Conservation (phyloP, 2,797 vertebrate genomes). For the Gila robusta region DNA sequence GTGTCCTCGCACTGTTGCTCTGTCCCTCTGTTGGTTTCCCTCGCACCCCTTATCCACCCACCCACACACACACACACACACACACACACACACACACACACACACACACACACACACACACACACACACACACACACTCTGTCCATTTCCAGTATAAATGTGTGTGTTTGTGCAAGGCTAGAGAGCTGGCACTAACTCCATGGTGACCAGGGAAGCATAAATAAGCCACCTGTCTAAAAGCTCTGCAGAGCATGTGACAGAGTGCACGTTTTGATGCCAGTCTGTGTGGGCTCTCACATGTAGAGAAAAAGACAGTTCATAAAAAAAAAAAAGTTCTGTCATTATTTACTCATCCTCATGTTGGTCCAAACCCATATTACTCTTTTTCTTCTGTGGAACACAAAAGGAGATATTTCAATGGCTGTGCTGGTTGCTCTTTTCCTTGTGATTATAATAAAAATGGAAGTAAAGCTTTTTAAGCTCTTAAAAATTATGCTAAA, state of each 20-base stretch:
- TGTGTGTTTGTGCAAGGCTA: constrained; percentile 40
- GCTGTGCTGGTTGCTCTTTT: neutral
- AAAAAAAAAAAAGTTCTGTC: neutral
- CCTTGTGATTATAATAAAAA: neutral
- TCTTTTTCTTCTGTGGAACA: neutral
- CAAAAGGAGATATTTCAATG: neutral
- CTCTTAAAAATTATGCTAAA: neutral
- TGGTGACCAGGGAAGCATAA: constrained; percentile 50
- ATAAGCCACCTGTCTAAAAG: constrained; percentile 53
- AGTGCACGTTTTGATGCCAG: constrained; percentile 17
- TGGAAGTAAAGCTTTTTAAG: neutral
- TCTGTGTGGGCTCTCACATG: neutral
- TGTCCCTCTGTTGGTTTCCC: constrained; percentile 25
- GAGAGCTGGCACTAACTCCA: constrained; percentile 46
- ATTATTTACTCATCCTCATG: neutral
- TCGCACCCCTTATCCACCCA: neutral
- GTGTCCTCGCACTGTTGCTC: constrained; percentile 26
- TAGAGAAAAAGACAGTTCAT: neutral
- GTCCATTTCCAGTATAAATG: constrained; percentile 15
- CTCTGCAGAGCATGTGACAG: constrained; percentile 15
- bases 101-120: constrained; percentile 29
- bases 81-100: neutral
- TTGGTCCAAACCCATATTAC: neutral
- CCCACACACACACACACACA: too few relatives aligned
- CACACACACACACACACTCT: constrained; percentile 29